Base-by-base conservation (phyloP, 2,797 vertebrate genomes). In the Florisuga fusca region DNA sequence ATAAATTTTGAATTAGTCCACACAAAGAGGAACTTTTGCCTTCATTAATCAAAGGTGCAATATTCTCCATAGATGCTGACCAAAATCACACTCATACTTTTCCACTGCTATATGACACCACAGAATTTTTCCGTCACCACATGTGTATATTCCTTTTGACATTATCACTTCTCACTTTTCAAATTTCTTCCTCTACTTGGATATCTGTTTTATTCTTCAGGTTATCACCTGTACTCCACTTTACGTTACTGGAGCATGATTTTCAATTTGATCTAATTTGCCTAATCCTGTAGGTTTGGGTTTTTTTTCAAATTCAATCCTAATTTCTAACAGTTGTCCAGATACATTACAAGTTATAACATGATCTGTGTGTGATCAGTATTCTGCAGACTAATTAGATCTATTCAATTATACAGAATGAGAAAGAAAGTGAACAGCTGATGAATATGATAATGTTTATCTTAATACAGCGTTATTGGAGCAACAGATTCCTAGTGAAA, bases 301-400 rank as follows among this genome's bases (percentile, higher is more conserved):
- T 27, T 17, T 34, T n/a, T n/a, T 86, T 79, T 72, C 69, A 36
- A 33, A 72, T 66, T 63, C 63, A 82, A 53, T 66, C 57, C 20
- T 90, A 83, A 78, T 88, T 91, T 94, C 51, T 81, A 85, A 46
- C 13, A 86, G 66, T 86, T 95, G 80, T 88, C 79, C 85, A 63
- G 34, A 31, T 79, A 66, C 59, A 63, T 90, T 69, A 54, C 8
- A 87, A 91, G 86, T 84, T 91, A 43, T 53, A 84, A 9, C 43
- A 38, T 73, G 69, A 84, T 90, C 50, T 94, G 38, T 87, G 46
- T 36, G 72, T 84, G 85, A 84, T 84, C 83, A 84, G 69, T 78
- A 86, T 90, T 94, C 87, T 94, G 72, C 59, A 90, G 81, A 21
- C 8, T 90, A 86, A 75, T 91, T 88, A 90, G 34, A 66, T 86